Evolutionary conservation across 1,140 invertebrate genomes (phyloP).

Genomic region (Pararge aegeria): DNA sequence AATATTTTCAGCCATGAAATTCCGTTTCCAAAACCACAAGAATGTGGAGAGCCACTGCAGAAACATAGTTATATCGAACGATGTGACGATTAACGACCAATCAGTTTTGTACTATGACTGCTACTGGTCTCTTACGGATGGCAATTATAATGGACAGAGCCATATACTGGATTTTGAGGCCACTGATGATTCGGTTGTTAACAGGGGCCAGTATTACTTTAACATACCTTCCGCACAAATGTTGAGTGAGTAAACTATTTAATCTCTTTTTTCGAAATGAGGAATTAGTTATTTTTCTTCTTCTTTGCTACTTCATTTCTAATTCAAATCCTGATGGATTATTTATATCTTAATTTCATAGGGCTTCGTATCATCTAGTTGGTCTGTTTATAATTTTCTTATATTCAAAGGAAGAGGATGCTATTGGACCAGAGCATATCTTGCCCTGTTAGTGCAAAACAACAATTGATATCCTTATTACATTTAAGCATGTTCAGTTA

Average conservation of each 20-base stretch:
- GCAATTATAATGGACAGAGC: constrained; percentile 45
- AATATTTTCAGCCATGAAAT: constrained; percentile 62
- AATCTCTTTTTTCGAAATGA: constrained; percentile 7
- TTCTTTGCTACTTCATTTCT: too few species aligned
- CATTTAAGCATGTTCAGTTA: too few species aligned
- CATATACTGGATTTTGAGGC: constrained; percentile 66
- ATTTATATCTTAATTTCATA: too few species aligned
- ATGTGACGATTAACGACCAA: constrained; percentile 57
- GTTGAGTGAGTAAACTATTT: constrained; percentile 51
- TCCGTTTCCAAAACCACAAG: constrained; percentile 54
- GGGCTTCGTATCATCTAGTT: too few species aligned
- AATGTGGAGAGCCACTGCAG: constrained; percentile 53
- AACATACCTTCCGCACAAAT: constrained; percentile 62
- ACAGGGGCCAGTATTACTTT: constrained; percentile 63
- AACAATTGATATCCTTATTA: too few species aligned
- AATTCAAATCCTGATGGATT: too few species aligned
- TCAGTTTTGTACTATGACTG: constrained; percentile 70
- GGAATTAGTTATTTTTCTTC: too few species aligned
- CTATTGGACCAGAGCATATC: too few species aligned
- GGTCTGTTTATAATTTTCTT: too few species aligned
- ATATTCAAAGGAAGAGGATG: too few species aligned
- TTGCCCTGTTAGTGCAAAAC: too few species aligned
- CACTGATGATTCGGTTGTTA: constrained; percentile 45
- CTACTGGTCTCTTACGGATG: constrained; percentile 56
- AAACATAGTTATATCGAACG: constrained; percentile 64